Evolutionary conservation across 2,113 vertebrate species (phyloP).

Genomic region (Stegostoma tigrinum): DNA sequence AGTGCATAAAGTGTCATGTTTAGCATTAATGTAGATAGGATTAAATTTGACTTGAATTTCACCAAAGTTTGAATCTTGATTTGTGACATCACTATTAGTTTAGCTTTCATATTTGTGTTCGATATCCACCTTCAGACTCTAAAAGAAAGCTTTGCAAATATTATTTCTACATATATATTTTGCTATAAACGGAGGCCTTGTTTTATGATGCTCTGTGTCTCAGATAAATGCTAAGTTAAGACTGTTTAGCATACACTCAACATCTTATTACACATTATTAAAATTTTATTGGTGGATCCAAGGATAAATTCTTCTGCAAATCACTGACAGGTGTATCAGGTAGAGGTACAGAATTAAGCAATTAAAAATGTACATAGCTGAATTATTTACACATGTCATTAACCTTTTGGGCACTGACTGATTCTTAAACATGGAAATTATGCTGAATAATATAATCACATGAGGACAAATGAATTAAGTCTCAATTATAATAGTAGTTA

Average conservation of each 20-base stretch:
- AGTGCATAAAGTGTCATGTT: conserved; percentile 25
- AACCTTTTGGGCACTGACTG: conserved; percentile 8
- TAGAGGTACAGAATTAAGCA: background rate
- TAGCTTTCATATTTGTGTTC: background rate
- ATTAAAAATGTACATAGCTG: conserved; percentile 32
- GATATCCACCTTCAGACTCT: background rate
- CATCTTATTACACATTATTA: conserved; percentile 15
- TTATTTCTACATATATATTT: background rate
- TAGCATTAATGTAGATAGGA: conserved; percentile 30
- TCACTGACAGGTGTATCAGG: conserved; percentile 19
- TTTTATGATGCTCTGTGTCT: conserved; percentile 13
- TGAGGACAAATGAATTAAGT: background rate
- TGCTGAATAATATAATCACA: background rate
- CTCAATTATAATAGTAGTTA: background rate
- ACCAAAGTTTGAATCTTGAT: background rate
- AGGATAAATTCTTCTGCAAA: background rate
- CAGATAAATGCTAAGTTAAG: conserved; percentile 20
- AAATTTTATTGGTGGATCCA: conserved; percentile 1
- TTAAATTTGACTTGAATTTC: conserved; percentile 13
- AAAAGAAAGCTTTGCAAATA: background rate
- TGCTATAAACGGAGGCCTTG: background rate
- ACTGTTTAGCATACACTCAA: background rate
- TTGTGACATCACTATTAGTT: background rate
- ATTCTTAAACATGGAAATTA: background rate
- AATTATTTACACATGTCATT: conserved; percentile 29